A percentile compares a stretch with the other conserved stretches of the same genome.
Evolutionary conservation across 2,888 invertebrate species (phyloP).

Genomic region (Scaptomyza flava): DNA sequence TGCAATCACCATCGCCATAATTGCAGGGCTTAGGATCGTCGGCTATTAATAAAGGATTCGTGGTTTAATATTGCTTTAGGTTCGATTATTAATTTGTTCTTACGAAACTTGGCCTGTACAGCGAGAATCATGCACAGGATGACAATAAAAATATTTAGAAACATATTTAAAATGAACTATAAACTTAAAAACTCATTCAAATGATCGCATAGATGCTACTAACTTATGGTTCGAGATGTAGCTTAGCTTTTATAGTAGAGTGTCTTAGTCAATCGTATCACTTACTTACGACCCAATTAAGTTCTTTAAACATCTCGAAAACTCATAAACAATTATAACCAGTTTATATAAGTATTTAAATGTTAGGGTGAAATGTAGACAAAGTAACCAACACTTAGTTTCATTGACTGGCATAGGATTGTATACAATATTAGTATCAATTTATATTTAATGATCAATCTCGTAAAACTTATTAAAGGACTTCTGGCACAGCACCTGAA

Average conservation of each 20-base stretch:
- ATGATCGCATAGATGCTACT: slow-evolving; percentile 24
- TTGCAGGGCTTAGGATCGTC: slow-evolving; percentile 76
- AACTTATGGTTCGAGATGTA: slow-evolving; percentile 2
- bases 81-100: slow-evolving; percentile 20
- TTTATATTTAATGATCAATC: not conserved
- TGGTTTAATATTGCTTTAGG: not conserved
- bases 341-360: slow-evolving; percentile 10
- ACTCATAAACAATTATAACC: slow-evolving; percentile 18
- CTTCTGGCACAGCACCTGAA: no score
- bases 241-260: slow-evolving; percentile 43
- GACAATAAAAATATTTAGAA: slow-evolving; percentile 3
- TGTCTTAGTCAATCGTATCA: not conserved
- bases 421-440: not conserved
- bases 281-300: slow-evolving; percentile 13
- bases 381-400: not conserved
- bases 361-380: not conserved
- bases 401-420: not conserved
- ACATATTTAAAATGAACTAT: slow-evolving; percentile 20
- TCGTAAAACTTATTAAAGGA: not conserved
- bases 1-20: slow-evolving; percentile 69
- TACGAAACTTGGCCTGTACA: slow-evolving; percentile 58
- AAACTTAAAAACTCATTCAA: slow-evolving; percentile 4
- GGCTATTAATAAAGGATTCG: slow-evolving; percentile 45
- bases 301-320: no score
- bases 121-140: slow-evolving; percentile 17